Evolutionary conservation across 1,140 invertebrate genomes (phyloP).

Genomic region (Hypsibius dujardini): DNA sequence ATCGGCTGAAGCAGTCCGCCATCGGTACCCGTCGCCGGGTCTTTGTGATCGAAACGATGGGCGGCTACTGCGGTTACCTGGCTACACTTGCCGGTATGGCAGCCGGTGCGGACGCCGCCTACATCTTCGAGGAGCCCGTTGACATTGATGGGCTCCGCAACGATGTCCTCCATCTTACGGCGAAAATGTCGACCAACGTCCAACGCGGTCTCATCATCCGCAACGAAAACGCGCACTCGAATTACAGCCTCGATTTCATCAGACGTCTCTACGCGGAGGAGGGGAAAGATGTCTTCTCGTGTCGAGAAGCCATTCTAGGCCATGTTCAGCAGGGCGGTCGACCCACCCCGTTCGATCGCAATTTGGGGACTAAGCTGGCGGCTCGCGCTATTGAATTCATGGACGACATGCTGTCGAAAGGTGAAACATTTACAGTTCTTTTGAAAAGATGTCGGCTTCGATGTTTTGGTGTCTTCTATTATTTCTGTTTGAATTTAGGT

Average conservation of each 20-base stretch:
- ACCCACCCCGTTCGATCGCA: constrained; percentile 91
- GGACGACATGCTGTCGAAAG: constrained; percentile 17
- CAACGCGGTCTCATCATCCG: constrained; percentile 80
- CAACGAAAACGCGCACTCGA: constrained; percentile 86
- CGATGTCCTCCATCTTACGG: constrained; percentile 81
- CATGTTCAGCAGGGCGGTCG: constrained; percentile 52
- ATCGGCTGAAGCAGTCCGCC: constrained; percentile 81
- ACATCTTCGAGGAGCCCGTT: constrained; percentile 94
- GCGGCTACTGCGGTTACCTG: constrained; percentile 91
- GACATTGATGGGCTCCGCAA: constrained; percentile 78
- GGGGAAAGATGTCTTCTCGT: constrained; percentile 82
- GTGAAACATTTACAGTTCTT: too few species aligned
- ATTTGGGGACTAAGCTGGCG: constrained; percentile 95
- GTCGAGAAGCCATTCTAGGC: constrained; percentile 76
- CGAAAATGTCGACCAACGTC: constrained; percentile 83
- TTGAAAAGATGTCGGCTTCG: constrained; percentile 12
- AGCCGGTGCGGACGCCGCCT: constrained; percentile 93
- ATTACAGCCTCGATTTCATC: constrained; percentile 96
- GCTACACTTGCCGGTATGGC: constrained; percentile 83
- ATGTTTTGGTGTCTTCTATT: constrained; percentile 19
- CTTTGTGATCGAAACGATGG: constrained; percentile 98
- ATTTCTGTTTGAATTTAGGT: constrained; percentile 18
- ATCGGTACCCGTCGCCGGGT: constrained; percentile 80
- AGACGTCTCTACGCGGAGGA: constrained; percentile 84
- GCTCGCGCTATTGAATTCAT: constrained; percentile 49